Base-by-base conservation (phyloP, 2,797 vertebrate species). In the Pangasius krempfi region DNA sequence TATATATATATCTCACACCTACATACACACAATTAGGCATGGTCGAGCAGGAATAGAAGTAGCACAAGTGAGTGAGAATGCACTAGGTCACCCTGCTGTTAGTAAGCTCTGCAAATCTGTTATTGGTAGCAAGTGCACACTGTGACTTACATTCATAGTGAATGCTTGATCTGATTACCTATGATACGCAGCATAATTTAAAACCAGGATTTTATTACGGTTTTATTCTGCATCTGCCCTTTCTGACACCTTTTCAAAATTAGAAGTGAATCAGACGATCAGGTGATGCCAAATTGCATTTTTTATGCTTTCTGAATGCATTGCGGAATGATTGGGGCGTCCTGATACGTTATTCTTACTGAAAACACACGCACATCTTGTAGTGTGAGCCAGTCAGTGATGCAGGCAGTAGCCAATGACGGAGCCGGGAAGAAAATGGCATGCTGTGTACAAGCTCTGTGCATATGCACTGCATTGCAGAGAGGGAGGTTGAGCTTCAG, bases 31-130 rank as follows among this genome's bases (percentile, higher is more conserved):
- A 22, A 20, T 50, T 20, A 52, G 80, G 58, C 0, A 33, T 33
- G 62, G 60, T 70, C 58, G 27, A 72, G 84, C 84, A 80, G 83
- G 20, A 80, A 56, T 88, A 58, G 70, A 78, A 85, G 62, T 80
- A 66, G 64, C 64, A 85, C 75, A 56, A 68, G 37, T 80, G 83
- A 80, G 75, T 20, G 4, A 72, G 60, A 50, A 56, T 18, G 56
- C 72, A 13, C 58, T 58, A n/a, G 33, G 40, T 30, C 40, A 40
- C 44, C 37, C 47, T 33, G 14, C 47, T 18, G 18, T 30, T 52
- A 84, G 2, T 60, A 82, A 82, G 80, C 62, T 73, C 66, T 9
- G 30, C 78, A 37, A 37, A 12, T 58, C 52, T 58, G 75, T 56
- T 37, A 25, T 37, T 37, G 47, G 33, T 73, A 40, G 50, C 20